Conservation (phyloP, 2,888 invertebrate genomes). For the Acleris laterana region DNA sequence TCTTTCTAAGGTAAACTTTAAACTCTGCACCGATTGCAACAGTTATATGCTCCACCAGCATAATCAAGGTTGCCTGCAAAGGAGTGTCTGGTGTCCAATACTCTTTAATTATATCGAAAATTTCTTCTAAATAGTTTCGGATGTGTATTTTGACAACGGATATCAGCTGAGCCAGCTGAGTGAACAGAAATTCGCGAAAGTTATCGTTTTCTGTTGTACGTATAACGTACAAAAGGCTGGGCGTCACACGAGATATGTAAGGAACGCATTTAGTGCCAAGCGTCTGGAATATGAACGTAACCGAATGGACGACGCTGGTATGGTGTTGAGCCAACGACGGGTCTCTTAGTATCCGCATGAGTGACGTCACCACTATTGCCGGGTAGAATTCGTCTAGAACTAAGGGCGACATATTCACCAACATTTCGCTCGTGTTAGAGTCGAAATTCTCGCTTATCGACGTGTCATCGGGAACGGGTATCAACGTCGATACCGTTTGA, state of each 20-base stretch:
- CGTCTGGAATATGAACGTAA: slow-evolving; percentile 98
- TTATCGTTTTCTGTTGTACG: slow-evolving; percentile 91
- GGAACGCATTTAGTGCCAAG: slow-evolving; percentile 97
- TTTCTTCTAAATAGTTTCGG: slow-evolving; percentile 96
- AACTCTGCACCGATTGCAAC: slow-evolving; percentile 97
- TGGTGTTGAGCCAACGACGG: slow-evolving; percentile 95
- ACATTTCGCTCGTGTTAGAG: slow-evolving; percentile 94
- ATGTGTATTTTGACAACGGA: slow-evolving; percentile 98
- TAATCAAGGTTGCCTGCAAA: slow-evolving; percentile 94
- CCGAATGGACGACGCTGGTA: slow-evolving; percentile 97
- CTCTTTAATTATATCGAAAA: slow-evolving; percentile 95
- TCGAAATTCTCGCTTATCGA: slow-evolving; percentile 85
- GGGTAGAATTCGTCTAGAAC: slow-evolving; percentile 98
- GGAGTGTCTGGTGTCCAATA: slow-evolving; percentile 95
- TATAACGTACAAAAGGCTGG: slow-evolving; percentile 94
- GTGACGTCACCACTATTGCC: slow-evolving; percentile 96
- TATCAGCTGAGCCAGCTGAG: slow-evolving; percentile 96
- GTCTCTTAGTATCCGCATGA: slow-evolving; percentile 97
- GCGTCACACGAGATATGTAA: slow-evolving; percentile 95
- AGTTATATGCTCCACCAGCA: slow-evolving; percentile 96
- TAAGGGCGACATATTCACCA: slow-evolving; percentile 95
- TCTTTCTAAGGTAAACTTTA: slow-evolving; percentile 95
- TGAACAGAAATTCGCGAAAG: slow-evolving; percentile 96
- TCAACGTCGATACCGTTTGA: slow-evolving; percentile 91
- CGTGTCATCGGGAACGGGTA: slow-evolving; percentile 88